A percentile compares a stretch with the other conserved stretches of the same genome.
Conservation (phyloP, 2,888 invertebrate species). For the Acanthococcus lagerstroemiae region DNA sequence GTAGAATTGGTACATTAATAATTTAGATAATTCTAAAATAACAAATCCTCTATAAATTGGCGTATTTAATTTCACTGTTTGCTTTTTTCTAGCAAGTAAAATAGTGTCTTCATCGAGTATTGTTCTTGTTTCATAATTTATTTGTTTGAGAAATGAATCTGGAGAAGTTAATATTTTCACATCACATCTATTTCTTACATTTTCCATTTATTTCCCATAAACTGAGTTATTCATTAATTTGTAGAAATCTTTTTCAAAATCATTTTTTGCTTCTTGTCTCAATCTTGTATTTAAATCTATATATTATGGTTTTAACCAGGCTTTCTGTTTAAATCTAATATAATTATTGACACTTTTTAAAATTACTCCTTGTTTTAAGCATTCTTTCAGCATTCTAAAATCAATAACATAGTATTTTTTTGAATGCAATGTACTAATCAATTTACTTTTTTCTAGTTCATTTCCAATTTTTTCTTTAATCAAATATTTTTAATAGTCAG, state of each 20-base stretch:
- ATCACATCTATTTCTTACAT: conserved; percentile 2
- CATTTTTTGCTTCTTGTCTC: background rate
- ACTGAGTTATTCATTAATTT: background rate
- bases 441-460: background rate
- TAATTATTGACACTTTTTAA: background rate
- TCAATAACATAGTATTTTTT: background rate
- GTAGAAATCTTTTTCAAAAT: conserved; percentile 4
- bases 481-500: conserved; percentile 3
- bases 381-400: background rate
- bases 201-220: background rate
- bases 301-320: conserved; percentile 1
- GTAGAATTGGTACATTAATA: conserved; percentile 8
- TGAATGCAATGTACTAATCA: background rate
- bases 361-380: background rate
- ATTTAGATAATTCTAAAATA: background rate
- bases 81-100: conserved; percentile 1
- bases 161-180: conserved; percentile 1
- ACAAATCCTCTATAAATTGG: conserved; percentile 6
- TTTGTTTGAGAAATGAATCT: background rate
- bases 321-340: background rate
- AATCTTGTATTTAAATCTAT: background rate
- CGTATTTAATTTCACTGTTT: background rate
- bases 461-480: background rate
- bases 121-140: conserved; percentile 1
- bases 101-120: conserved; percentile 4